phyloP scores from a whole-genome alignment of 2,888 invertebrate species.

The Gymnocheta viridis region DNA sequence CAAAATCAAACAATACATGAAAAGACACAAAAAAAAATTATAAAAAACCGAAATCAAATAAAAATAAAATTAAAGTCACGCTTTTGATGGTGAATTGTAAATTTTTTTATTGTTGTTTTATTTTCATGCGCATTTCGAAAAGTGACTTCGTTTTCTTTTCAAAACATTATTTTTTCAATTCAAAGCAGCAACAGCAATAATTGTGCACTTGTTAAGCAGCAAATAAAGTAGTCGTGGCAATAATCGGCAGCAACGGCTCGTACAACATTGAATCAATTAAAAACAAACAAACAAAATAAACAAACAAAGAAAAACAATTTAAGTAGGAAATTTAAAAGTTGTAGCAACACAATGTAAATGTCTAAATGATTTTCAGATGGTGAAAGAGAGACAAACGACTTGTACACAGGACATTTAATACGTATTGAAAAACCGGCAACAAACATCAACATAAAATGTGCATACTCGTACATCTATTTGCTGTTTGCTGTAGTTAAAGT shows the following conservation, averaged over 20 bases:
- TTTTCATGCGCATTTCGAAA: slow-evolving; percentile 15
- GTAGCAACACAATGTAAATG: slow-evolving; percentile 69
- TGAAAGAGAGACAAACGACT: slow-evolving; percentile 29
- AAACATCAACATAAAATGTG: slow-evolving; percentile 30
- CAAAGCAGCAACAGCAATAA: slow-evolving; percentile 39
- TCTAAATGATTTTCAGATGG: slow-evolving; percentile 63
- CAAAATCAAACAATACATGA: slow-evolving; percentile 41
- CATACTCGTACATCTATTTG: slow-evolving; percentile 24
- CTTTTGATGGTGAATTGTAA: slow-evolving; percentile 56
- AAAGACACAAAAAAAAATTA: slow-evolving; percentile 37
- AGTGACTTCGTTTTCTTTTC: slow-evolving; percentile 38
- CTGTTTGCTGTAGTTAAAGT: slow-evolving; percentile 30
- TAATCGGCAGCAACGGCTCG: slow-evolving; percentile 39
- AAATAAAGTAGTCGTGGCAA: slow-evolving; percentile 53
- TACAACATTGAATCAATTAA: slow-evolving; percentile 46
- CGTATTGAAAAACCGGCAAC: slow-evolving; percentile 25
- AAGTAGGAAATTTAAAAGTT: slow-evolving; percentile 68
- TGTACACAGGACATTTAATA: slow-evolving; percentile 55
- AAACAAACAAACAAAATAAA: slow-evolving; percentile 2
- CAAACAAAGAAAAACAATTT: slow-evolving; percentile 48
- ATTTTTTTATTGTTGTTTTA: neutral
- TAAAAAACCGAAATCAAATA: slow-evolving; percentile 51
- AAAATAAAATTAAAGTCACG: slow-evolving; percentile 68
- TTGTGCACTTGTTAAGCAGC: slow-evolving; percentile 63
- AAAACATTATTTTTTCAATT: neutral